Conservation (phyloP, 2,113 vertebrate genomes). For the Jaculus jaculus region DNA sequence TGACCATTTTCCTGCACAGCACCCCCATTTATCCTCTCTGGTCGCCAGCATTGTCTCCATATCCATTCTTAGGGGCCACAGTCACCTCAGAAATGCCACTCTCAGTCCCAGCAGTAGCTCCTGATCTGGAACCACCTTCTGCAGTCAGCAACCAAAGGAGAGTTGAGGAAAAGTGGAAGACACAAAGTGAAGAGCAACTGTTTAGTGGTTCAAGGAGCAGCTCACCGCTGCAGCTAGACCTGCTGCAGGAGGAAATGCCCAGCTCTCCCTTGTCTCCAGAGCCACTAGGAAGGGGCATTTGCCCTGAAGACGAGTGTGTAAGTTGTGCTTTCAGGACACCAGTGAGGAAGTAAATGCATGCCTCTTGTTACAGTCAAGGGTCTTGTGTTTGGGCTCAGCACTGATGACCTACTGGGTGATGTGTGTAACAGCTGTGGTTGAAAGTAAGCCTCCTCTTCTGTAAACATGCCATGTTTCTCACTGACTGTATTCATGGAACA, state of each 20-base stretch:
- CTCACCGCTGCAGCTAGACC: conserved; percentile 91
- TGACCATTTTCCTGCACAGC: conserved; percentile 88
- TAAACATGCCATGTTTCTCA: fast-evolving
- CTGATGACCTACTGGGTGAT: fast-evolving
- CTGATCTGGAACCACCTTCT: conserved; percentile 32
- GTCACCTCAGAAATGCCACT: not conserved
- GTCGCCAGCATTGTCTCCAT: conserved; percentile 68
- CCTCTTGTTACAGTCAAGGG: not conserved
- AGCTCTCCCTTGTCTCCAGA: conserved; percentile 78
- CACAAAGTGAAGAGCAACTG: not conserved
- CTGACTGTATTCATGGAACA: not conserved
- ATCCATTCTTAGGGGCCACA: not conserved
- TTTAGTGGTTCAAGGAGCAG: conserved; percentile 88
- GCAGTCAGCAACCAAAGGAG: conserved; percentile 51
- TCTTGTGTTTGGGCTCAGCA: not conserved
- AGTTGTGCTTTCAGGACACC: conserved; percentile 47
- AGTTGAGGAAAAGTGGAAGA: conserved; percentile 64
- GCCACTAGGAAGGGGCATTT: conserved; percentile 39
- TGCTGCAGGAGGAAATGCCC: conserved; percentile 90
- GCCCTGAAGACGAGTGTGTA: conserved; percentile 64
- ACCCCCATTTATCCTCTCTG: conserved; percentile 80
- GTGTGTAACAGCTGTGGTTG: fast-evolving
- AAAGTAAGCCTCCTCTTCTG: not conserved
- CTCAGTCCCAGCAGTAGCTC: conserved; percentile 1
- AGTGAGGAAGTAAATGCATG: not conserved